A percentile compares a stretch with the other conserved stretches of the same genome.
These are phyloP conservation scores for Platypus cylindrus DNA, from an alignment of 2,888 invertebrate genomes.

Conservation along the genomic window DNA sequence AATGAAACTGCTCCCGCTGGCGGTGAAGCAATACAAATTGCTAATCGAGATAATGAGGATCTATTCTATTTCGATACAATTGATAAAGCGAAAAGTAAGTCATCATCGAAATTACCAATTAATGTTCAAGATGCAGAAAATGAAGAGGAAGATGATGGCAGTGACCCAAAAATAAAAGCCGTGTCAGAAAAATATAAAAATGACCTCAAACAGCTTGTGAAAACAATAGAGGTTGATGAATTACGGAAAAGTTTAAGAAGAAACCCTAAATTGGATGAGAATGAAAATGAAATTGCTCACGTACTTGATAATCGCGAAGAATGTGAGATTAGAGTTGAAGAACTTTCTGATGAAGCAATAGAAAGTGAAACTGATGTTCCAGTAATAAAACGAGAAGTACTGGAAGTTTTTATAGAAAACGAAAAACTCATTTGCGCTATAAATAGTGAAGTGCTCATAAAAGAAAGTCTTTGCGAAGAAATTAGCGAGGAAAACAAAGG, in stretches of 20 bases:
- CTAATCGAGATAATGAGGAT: slow-evolving; percentile 12
- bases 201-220: slow-evolving; percentile 8
- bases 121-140: slow-evolving; percentile 2
- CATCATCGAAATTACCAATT: not conserved
- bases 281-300: slow-evolving; percentile 1
- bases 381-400: too few species aligned
- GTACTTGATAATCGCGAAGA: not conserved
- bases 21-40: too few species aligned
- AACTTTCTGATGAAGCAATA: too few species aligned
- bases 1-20: not conserved
- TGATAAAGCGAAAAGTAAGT: slow-evolving; percentile 11
- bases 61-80: slow-evolving; percentile 17
- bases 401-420: too few species aligned
- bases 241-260: slow-evolving; percentile 8
- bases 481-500: too few species aligned
- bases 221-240: slow-evolving; percentile 9
- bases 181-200: slow-evolving; percentile 8
- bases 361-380: too few species aligned
- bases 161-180: slow-evolving; percentile 8
- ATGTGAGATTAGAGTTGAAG: not conserved
- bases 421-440: too few species aligned
- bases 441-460: too few species aligned
- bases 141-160: slow-evolving; percentile 1
- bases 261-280: slow-evolving; percentile 6
- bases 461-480: too few species aligned